Percentiles rank a stretch among this genome's conserved stretches.
phyloP scores from a whole-genome alignment of 2,888 invertebrate species.

The Eurytoma californica region DNA sequence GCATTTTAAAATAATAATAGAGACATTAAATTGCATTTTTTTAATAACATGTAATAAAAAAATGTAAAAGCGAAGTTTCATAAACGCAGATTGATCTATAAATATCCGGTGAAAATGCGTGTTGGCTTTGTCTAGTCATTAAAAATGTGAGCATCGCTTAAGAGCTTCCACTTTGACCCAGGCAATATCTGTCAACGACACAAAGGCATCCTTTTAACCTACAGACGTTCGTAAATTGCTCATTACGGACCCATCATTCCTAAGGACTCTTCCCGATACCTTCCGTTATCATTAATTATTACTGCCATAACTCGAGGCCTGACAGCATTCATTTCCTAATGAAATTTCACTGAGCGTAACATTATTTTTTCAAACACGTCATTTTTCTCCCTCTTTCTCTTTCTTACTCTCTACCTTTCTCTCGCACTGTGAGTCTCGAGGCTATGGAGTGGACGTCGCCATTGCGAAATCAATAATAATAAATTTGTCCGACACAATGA shows the following conservation, averaged over 20 bases:
- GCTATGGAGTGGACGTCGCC: background rate
- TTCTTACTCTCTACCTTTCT: background rate
- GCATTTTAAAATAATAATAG: no score
- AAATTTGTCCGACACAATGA: constrained; percentile 30
- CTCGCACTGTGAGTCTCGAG: background rate
- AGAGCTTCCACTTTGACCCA: no score
- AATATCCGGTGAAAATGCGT: no score
- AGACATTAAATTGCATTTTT: no score
- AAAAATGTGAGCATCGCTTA: no score
- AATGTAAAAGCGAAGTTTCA: no score
- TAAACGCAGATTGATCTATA: no score
- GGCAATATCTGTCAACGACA: no score
- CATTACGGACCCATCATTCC: background rate
- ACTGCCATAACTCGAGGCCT: background rate
- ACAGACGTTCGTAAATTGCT: constrained; percentile 11
- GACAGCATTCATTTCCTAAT: background rate
- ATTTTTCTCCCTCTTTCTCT: background rate
- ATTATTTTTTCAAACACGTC: constrained; percentile 13
- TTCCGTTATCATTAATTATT: constrained; percentile 27
- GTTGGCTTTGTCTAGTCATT: no score
- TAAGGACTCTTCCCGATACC: background rate
- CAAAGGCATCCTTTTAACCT: no score
- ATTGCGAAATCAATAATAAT: constrained; percentile 49
- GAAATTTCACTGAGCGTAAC: constrained; percentile 8
- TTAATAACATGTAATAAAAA: no score